Base-by-base conservation (phyloP, 2,888 invertebrate species). In the Cryptocheilus praepositus region DNA sequence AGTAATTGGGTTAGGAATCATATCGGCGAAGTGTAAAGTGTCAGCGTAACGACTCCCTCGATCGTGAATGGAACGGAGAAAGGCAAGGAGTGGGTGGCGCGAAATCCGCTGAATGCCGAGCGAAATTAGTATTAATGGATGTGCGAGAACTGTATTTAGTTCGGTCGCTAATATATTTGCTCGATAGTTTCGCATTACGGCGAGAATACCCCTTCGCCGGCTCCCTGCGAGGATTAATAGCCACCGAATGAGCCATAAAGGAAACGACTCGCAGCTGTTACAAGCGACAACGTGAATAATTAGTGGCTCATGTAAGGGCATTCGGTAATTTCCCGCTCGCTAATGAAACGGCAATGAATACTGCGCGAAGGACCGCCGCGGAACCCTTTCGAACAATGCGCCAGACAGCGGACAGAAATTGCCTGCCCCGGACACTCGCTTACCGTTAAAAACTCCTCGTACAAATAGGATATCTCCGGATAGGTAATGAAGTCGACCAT, bases 401-500 rank as follows among this genome's bases (percentile, higher is more conserved):
- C 25, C 25, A 25, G 25, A 5, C 25, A 25, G 25, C 25, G 3
- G 25, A 5, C 25, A 25, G 25, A 25, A 25, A 5, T 25, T 25
- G 25, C 25, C 25, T 25, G 25, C 25, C 25, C 3, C 25, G 25
- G 25, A 25, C 25, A 25, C 3, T 25, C 25, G 46, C 77, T 19
- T 79, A 78, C 75, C 85, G 84, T 86, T 83, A 86, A 79, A 73
- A 86, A 77, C 70, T 87, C 83, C 77, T 86, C 84, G 83, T 83
- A 85, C 80, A 87, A 83, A 72, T 83, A 86, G 64, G 86, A 85
- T 74, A 87, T 82, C 80, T 86, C 86, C 68, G 86, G 86, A 63
- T 83, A 84, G 61, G 83, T 76, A 66, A 88, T 83, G 81, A 86
- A 86, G 81, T 87, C 88, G 70, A 86, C 86, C 87, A 87, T 87